phyloP scores from a whole-genome alignment of 2,888 invertebrate genomes.

The Eupelmus urozonus region DNA sequence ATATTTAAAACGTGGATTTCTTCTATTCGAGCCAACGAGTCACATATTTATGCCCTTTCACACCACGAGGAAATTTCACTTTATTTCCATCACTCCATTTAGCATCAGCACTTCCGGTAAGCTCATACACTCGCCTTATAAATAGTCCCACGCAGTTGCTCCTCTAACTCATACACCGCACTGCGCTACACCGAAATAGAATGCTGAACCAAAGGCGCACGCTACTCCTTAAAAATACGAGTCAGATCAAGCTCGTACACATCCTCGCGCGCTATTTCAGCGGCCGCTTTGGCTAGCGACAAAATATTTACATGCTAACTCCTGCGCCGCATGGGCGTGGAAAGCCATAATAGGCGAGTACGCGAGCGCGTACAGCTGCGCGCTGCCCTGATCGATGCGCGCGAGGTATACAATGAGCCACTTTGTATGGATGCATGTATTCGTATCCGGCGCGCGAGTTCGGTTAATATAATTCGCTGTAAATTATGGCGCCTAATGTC shows the following conservation, averaged over 20 bases:
- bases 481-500: conserved; percentile 42
- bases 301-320: conserved; percentile 17
- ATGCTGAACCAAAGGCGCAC: not conserved
- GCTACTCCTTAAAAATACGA: not conserved
- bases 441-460: not conserved
- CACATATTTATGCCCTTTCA: too few species aligned
- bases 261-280: too few species aligned
- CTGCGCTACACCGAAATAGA: not conserved
- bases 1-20: too few species aligned
- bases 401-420: conserved; percentile 26
- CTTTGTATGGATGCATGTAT: conserved; percentile 20
- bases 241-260: too few species aligned
- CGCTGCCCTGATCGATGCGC: conserved; percentile 19
- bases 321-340: conserved; percentile 5
- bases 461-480: conserved; percentile 5
- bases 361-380: conserved; percentile 20
- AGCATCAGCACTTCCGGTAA: too few species aligned
- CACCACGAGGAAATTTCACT: too few species aligned
- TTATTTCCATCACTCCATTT: too few species aligned
- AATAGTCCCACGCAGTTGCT: not conserved
- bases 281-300: not conserved
- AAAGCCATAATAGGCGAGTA: conserved; percentile 5
- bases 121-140: not conserved
- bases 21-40: too few species aligned
- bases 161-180: not conserved